Percentiles rank a stretch among this genome's conserved stretches.
Conservation (phyloP, 2,797 vertebrate species). For the Phataginus tetradactyla region DNA sequence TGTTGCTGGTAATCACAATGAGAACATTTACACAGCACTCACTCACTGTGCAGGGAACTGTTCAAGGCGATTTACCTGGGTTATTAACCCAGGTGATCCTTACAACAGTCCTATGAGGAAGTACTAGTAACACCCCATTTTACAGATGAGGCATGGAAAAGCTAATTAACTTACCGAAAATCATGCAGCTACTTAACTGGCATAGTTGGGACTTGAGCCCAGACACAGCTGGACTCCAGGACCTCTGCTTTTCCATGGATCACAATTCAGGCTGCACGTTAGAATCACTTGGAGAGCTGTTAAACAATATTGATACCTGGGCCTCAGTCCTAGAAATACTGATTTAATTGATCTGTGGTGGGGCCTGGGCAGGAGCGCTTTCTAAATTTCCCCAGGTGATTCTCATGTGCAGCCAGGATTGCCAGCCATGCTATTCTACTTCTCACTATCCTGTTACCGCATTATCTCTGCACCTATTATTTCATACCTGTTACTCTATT, state of each 20-base stretch:
- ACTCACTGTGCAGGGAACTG: not conserved
- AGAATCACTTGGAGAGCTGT: slow-evolving; percentile 29
- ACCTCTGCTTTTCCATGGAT: not conserved
- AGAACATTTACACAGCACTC: not conserved
- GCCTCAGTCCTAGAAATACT: slow-evolving; percentile 23
- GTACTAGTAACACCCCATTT: slow-evolving; percentile 23
- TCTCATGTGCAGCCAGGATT: not conserved
- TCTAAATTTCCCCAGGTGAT: slow-evolving; percentile 44
- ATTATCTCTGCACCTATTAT: not conserved
- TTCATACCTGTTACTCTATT: not conserved
- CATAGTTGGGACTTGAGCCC: not conserved
- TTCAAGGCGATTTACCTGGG: not conserved
- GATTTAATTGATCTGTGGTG: not conserved
- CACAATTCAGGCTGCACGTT: not conserved
- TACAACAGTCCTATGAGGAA: not conserved
- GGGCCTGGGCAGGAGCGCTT: not conserved
- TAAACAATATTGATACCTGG: slow-evolving; percentile 24
- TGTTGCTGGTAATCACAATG: not conserved
- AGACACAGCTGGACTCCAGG: not conserved
- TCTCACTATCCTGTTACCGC: not conserved
- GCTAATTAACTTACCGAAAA: slow-evolving; percentile 2
- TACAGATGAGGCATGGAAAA: slow-evolving; percentile 50
- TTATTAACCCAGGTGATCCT: not conserved
- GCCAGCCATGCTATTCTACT: not conserved
- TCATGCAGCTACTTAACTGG: not conserved